Base-by-base conservation (phyloP, 2,113 vertebrate genomes). In the Apeltes quadracus region DNA sequence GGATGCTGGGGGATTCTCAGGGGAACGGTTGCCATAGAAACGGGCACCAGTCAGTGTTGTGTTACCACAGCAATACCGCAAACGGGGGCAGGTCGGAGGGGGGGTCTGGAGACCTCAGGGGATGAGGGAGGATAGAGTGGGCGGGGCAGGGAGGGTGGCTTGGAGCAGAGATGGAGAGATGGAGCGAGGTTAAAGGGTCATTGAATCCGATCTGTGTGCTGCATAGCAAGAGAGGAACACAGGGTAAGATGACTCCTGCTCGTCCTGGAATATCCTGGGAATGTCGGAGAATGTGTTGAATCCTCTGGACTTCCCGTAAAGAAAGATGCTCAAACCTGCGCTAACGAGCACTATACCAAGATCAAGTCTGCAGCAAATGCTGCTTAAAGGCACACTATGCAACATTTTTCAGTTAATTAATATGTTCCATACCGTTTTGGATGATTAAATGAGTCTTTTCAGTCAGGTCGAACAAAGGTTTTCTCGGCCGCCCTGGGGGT, bases 1-100 rank as follows among this genome's bases (percentile, higher is more conserved):
- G 87, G 71, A 86, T 75, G 72, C 79, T 84, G 80, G 83, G 85
- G 69, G 69, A 81, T 91, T 78, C 91, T 94, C 90, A 72, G 58
- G 88, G 89, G 90, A 89, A 75, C 56, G 65, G 91, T 92, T 90
- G 73, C 91, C 86, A 41, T 87, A 82, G 93, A 87, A 92, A 92
- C 90, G 84, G 86, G 77, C 88, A 90, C 85, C 88, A 86, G 86
- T 93, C 88, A 91, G 92, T 92, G 85, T 94, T 93, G 92, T 93
- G 90, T 94, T 93, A 91, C 93, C 85, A 88, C 93, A 79, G 91
- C 76, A 88, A 86, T 76, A 79, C 77, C 72, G 54, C 84, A 80
- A 85, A 74, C 69, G 10, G 62, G 82, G 79, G 64, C 38, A 18
- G 44, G 18, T 57, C 56, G 72, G 69, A 32, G 32, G 20, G 58